phyloP scores from a whole-genome alignment of 2,113 vertebrate species.

The Phalacrocorax pelagicus region DNA sequence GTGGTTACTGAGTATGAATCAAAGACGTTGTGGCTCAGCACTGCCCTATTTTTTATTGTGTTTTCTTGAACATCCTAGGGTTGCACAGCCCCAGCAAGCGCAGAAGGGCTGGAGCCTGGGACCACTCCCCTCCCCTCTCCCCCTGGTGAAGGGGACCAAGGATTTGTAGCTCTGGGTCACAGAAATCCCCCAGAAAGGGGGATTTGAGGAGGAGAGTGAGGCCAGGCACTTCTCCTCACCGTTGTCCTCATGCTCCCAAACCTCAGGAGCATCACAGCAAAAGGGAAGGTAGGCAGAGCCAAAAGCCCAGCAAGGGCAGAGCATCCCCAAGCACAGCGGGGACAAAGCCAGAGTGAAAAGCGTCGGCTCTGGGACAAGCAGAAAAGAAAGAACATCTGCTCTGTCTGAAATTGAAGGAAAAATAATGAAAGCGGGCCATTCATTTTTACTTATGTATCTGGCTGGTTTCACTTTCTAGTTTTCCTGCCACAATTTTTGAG shows the following conservation, averaged over 20 bases:
- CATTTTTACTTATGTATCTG: background rate
- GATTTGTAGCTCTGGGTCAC: background rate
- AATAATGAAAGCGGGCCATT: background rate
- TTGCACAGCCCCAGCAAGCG: background rate
- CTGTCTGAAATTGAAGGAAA: background rate
- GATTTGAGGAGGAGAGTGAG: background rate
- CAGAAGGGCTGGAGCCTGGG: background rate
- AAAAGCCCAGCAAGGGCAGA: background rate
- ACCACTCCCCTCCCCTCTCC: background rate
- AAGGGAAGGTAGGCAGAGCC: background rate
- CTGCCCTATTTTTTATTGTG: background rate
- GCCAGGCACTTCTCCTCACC: background rate
- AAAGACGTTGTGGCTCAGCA: background rate
- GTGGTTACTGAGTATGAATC: slow-evolving; percentile 25
- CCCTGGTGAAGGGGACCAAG: background rate
- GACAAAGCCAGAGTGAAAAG: background rate
- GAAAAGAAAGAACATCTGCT: background rate
- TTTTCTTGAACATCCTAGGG: background rate
- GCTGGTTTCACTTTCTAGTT: background rate
- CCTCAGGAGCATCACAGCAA: background rate
- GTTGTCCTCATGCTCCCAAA: background rate
- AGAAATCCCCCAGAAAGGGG: background rate
- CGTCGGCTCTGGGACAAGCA: background rate
- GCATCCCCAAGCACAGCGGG: background rate
- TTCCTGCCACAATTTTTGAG: background rate